Conservation (phyloP, 1,140 invertebrate species). For the Conus ventricosus region DNA sequence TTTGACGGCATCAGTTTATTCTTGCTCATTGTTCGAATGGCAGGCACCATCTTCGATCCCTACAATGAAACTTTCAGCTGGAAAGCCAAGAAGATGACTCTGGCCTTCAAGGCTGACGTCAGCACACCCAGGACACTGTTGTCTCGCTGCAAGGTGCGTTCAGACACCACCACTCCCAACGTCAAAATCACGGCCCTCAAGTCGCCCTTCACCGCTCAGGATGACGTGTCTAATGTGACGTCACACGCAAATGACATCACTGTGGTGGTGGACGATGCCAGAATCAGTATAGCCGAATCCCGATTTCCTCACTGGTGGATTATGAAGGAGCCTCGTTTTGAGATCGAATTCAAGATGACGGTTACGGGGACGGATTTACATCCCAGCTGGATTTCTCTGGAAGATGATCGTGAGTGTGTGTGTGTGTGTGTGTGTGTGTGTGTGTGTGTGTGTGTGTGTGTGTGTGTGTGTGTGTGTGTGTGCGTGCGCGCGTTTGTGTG, state of each 20-base stretch:
- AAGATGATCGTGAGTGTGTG: not conserved
- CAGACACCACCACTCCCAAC: not conserved
- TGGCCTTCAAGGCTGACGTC: not conserved
- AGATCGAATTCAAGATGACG: not conserved
- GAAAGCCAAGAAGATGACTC: not conserved
- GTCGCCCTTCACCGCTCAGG: not conserved
- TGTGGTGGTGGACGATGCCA: not conserved
- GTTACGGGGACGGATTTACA: not conserved
- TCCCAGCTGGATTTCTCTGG: not conserved
- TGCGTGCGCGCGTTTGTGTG: too few species aligned
- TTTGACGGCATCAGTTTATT: too few species aligned
- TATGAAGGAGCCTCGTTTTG: not conserved
- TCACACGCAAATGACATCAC: not conserved
- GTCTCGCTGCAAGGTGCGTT: not conserved
- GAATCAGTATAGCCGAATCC: not conserved
- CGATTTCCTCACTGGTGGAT: not conserved
- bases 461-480: too few species aligned
- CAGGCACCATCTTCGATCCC: not conserved
- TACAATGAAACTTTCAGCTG: not conserved
- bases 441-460: not conserved
- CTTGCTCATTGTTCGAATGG: not conserved
- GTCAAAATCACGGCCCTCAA: not conserved
- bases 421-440: not conserved
- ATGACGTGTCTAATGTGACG: not conserved
- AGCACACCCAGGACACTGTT: not conserved